Percentiles rank a stretch among this genome's conserved stretches.
phyloP scores from a whole-genome alignment of 1,140 invertebrate species.

The Hypsibius dujardini region DNA sequence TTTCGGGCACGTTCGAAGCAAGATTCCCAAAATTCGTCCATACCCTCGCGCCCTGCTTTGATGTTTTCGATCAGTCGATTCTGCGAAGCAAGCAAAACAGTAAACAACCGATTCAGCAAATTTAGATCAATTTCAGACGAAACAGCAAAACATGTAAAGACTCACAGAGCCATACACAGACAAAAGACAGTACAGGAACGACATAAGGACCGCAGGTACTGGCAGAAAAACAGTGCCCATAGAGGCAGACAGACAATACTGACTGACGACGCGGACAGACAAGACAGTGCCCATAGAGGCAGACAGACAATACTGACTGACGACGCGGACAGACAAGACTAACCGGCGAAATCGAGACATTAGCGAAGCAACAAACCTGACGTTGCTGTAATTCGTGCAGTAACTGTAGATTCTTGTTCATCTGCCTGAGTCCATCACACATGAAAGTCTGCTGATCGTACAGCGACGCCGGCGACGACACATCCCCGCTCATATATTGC shows the following conservation, averaged over 20 bases:
- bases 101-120: background rate
- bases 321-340: background rate
- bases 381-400: conserved; percentile 41
- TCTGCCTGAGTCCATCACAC: conserved; percentile 42
- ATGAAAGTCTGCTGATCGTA: conserved; percentile 55
- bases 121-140: too few relatives aligned
- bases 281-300: too few relatives aligned
- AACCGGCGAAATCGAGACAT: background rate
- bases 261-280: background rate
- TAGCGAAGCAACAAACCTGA: too few relatives aligned
- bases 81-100: conserved; percentile 22
- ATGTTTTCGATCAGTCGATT: conserved; percentile 23
- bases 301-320: background rate
- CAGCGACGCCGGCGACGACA: conserved; percentile 46
- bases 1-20: background rate
- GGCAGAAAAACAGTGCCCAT: background rate
- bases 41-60: conserved; percentile 17
- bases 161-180: too few relatives aligned
- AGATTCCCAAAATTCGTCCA: conserved; percentile 18
- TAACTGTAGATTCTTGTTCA: conserved; percentile 40
- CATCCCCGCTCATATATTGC: conserved; percentile 78
- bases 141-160: too few relatives aligned
- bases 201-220: too few relatives aligned
- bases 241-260: background rate
- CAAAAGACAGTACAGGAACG: too few relatives aligned